phyloP scores from a whole-genome alignment of 2,888 invertebrate species.

The Parnassius apollo region DNA sequence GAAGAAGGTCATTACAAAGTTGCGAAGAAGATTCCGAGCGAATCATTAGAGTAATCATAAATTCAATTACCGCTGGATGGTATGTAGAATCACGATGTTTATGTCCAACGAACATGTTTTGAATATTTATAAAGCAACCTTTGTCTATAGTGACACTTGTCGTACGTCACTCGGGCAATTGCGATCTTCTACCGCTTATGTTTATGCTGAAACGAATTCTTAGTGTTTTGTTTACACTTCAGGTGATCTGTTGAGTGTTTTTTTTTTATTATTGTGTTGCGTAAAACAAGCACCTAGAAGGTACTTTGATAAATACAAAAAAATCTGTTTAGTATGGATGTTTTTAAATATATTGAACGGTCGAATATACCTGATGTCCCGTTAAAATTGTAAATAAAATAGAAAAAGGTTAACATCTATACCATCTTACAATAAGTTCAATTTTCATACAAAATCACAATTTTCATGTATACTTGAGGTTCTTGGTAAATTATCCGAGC shows the following conservation, averaged over 20 bases:
- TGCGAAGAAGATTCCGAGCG: conserved; percentile 45
- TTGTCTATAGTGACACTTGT: conserved; percentile 27
- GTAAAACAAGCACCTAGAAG: too few species aligned
- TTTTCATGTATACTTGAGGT: conserved; percentile 73
- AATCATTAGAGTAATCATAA: conserved; percentile 38
- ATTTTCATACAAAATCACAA: conserved; percentile 75
- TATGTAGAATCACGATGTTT: conserved; percentile 44
- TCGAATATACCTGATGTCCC: not conserved
- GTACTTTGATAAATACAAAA: too few species aligned
- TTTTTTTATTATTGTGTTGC: not conserved
- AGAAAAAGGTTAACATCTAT: conserved; percentile 40
- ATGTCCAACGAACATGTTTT: conserved; percentile 39
- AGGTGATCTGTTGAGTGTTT: conserved; percentile 5
- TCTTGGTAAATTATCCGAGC: conserved; percentile 72
- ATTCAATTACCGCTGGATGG: conserved; percentile 44
- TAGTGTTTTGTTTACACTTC: conserved; percentile 22
- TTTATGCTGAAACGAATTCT: conserved; percentile 23
- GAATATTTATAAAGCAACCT: conserved; percentile 42
- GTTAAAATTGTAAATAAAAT: conserved; percentile 5
- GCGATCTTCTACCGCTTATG: conserved; percentile 24
- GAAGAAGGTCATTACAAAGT: conserved; percentile 25
- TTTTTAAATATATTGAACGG: too few species aligned
- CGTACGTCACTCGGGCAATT: conserved; percentile 25
- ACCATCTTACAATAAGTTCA: conserved; percentile 53
- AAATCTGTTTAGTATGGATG: too few species aligned